These are phyloP conservation scores for Hydropsyche tenuis DNA, from an alignment of 1,140 invertebrate genomes.

Conservation along the genomic window DNA sequence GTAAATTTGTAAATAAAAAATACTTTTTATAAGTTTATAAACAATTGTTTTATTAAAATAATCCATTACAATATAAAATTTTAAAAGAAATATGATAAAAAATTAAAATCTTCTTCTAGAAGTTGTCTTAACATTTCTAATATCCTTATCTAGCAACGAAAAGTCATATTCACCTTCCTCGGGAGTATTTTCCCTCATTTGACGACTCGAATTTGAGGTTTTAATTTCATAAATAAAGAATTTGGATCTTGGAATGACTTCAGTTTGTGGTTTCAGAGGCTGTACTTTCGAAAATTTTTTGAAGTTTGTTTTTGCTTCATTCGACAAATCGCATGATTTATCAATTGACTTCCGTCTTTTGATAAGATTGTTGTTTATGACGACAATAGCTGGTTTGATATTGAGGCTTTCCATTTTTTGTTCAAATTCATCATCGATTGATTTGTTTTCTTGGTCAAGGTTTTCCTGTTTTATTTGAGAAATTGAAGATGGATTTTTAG, in stretches of 20 bases:
- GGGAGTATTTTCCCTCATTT: background rate
- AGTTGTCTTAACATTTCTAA: background rate
- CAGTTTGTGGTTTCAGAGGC: conserved; percentile 33
- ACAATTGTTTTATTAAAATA: no score
- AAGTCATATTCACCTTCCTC: background rate
- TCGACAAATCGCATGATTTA: background rate
- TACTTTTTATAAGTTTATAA: no score
- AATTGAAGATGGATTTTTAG: conserved; percentile 9
- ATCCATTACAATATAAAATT: no score
- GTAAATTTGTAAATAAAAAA: no score
- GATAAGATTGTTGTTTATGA: conserved; percentile 42
- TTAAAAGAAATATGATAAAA: no score
- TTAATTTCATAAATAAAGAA: conserved; percentile 37
- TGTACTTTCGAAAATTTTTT: conserved; percentile 46
- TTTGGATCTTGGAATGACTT: conserved; percentile 33
- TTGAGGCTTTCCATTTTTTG: conserved; percentile 41
- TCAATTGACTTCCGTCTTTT: conserved; percentile 18
- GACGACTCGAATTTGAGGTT: background rate
- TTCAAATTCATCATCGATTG: background rate
- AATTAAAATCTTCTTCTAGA: background rate
- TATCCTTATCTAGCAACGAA: background rate
- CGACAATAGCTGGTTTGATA: conserved; percentile 37
- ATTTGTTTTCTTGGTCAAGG: background rate
- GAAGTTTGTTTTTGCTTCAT: conserved; percentile 39
- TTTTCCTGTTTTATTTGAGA: conserved; percentile 1